Evolutionary conservation across 1,140 invertebrate species (phyloP).

Genomic region (Nylanderia fulva): DNA sequence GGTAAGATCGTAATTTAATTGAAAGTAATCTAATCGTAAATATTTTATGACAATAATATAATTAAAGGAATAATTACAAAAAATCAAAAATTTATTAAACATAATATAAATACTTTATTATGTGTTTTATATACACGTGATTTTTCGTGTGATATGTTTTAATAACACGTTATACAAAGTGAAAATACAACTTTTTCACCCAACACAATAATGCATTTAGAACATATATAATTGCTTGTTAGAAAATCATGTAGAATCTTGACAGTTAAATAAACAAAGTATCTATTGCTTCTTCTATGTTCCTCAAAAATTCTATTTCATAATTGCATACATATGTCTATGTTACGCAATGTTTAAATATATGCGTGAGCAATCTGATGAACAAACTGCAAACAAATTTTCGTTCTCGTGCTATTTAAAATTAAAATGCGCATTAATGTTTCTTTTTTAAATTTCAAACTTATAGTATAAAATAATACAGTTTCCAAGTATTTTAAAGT

Average conservation of each 20-base stretch:
- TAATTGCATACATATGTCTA: slow-evolving; percentile 20
- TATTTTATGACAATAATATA: slow-evolving; percentile 30
- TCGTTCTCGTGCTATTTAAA: slow-evolving; percentile 54
- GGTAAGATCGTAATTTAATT: slow-evolving; percentile 83
- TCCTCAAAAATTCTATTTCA: background rate
- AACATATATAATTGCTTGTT: slow-evolving; percentile 20
- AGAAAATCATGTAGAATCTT: slow-evolving; percentile 27
- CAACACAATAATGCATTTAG: slow-evolving; percentile 44
- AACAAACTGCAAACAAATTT: slow-evolving; percentile 58
- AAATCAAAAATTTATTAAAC: slow-evolving; percentile 47
- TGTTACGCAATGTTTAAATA: slow-evolving; percentile 16
- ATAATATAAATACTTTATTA: slow-evolving; percentile 65
- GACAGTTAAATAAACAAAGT: slow-evolving; percentile 23
- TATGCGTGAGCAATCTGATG: slow-evolving; percentile 27
- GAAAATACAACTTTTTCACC: slow-evolving; percentile 58
- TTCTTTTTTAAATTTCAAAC: slow-evolving; percentile 42
- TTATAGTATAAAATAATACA: slow-evolving; percentile 51
- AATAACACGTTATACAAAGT: slow-evolving; percentile 57
- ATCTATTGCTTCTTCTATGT: background rate
- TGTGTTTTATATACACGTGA: slow-evolving; percentile 46
- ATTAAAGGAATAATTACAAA: background rate
- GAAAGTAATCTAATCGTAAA: background rate
- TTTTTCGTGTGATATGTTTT: slow-evolving; percentile 23
- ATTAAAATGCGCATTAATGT: slow-evolving; percentile 41
- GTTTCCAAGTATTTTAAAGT: slow-evolving; percentile 13